These are phyloP conservation scores for Podabrus alpinus DNA, from an alignment of 2,888 invertebrate genomes.

Conservation along the genomic window DNA sequence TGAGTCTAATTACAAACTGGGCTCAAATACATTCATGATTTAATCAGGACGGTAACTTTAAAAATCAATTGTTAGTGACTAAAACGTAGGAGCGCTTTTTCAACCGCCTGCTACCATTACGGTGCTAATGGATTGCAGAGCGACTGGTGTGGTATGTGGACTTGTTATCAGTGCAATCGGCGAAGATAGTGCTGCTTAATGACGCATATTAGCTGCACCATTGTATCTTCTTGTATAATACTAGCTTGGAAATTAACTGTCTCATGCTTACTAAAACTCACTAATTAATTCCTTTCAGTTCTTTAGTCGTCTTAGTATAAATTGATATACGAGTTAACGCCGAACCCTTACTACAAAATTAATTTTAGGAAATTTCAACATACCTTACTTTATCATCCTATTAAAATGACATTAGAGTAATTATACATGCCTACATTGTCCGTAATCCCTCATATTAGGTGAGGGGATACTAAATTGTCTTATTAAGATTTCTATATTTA, in stretches of 20 bases:
- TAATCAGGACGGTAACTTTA: slow-evolving; percentile 38
- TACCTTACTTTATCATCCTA: not conserved
- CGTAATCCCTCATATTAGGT: slow-evolving; percentile 11
- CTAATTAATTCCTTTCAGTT: slow-evolving; percentile 28
- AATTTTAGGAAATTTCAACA: slow-evolving; percentile 11
- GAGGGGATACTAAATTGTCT: not conserved
- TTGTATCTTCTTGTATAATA: slow-evolving; percentile 37
- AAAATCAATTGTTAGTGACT: slow-evolving; percentile 40
- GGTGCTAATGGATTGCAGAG: slow-evolving; percentile 38
- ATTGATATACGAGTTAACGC: slow-evolving; percentile 13
- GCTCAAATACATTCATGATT: slow-evolving; percentile 37
- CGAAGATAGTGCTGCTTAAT: slow-evolving; percentile 39
- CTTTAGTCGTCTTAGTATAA: slow-evolving; percentile 10
- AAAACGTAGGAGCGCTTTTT: slow-evolving; percentile 37
- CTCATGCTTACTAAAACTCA: slow-evolving; percentile 25
- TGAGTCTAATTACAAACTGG: slow-evolving; percentile 39
- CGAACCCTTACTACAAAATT: slow-evolving; percentile 12
- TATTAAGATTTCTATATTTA: not conserved
- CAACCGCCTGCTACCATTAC: slow-evolving; percentile 34
- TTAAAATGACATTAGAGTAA: slow-evolving; percentile 9
- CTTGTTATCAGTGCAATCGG: slow-evolving; percentile 36
- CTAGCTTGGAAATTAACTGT: slow-evolving; percentile 31
- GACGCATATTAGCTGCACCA: slow-evolving; percentile 40
- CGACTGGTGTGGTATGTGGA: slow-evolving; percentile 36
- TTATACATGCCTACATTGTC: slow-evolving; percentile 9